A percentile compares a stretch with the other conserved stretches of the same genome.
phyloP scores from a whole-genome alignment of 2,888 invertebrate genomes.

The Drosophila paranaensis region DNA sequence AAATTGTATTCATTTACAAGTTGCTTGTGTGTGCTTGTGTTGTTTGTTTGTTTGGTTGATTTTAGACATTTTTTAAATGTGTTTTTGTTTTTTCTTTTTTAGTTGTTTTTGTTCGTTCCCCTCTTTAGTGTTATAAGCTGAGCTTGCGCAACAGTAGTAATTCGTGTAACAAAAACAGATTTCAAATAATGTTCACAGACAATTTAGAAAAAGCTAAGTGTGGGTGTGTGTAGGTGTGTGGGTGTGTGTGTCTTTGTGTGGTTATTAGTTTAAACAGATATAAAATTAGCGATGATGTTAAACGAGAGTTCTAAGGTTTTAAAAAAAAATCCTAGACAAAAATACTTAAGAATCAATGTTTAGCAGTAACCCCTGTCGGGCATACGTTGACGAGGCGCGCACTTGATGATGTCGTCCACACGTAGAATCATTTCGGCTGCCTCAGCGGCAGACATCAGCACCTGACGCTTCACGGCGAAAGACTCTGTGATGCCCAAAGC shows the following conservation, averaged over 20 bases:
- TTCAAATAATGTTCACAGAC: slow-evolving; percentile 34
- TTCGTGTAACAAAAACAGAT: slow-evolving; percentile 43
- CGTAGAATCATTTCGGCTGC: slow-evolving; percentile 99
- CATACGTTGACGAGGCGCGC: slow-evolving; percentile 94
- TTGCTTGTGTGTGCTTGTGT: slow-evolving; percentile 23
- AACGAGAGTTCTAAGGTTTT: slow-evolving; percentile 58
- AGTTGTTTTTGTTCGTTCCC: slow-evolving; percentile 44
- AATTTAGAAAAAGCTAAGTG: slow-evolving; percentile 37
- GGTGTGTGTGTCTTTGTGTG: slow-evolving; percentile 25
- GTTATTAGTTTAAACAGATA: slow-evolving; percentile 58
- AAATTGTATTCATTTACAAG: slow-evolving; percentile 61
- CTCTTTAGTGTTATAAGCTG: slow-evolving; percentile 44
- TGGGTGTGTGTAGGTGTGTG: slow-evolving; percentile 24
- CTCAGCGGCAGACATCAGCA: slow-evolving; percentile 96
- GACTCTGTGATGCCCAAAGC: slow-evolving; percentile 97
- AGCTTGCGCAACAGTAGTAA: slow-evolving; percentile 38
- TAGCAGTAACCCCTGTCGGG: slow-evolving; percentile 90
- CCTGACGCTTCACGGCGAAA: slow-evolving; percentile 98
- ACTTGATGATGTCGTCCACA: slow-evolving; percentile 98
- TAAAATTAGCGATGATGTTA: slow-evolving; percentile 68
- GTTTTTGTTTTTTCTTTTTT: slow-evolving; percentile 13
- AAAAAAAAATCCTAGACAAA: slow-evolving; percentile 70
- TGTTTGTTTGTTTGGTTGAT: slow-evolving; percentile 7
- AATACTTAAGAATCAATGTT: slow-evolving; percentile 67
- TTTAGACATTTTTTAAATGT: slow-evolving; percentile 74